A percentile compares a stretch with the other conserved stretches of the same genome.
These are phyloP conservation scores for Emys orbicularis DNA, from an alignment of 2,797 vertebrate genomes.

Conservation along the genomic window DNA sequence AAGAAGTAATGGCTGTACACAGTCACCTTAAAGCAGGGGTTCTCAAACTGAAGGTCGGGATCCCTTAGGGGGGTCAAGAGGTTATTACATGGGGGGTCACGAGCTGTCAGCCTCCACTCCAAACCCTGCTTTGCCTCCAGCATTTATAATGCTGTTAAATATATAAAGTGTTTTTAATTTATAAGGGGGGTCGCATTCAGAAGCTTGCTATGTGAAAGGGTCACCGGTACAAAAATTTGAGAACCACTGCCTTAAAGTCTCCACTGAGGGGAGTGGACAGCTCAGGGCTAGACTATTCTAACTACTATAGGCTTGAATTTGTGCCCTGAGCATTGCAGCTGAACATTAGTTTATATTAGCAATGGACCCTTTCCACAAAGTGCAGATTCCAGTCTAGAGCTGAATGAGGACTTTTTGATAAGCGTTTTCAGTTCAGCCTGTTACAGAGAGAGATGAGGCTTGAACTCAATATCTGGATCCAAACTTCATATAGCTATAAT, in stretches of 20 bases:
- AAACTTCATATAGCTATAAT: background rate
- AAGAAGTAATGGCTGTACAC: background rate
- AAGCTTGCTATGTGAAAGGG: no score
- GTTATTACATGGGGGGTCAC: no score
- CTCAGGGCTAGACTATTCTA: background rate
- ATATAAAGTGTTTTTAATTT: no score
- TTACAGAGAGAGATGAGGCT: background rate
- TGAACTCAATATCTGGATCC: background rate
- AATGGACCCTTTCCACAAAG: background rate
- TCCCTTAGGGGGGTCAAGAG: no score
- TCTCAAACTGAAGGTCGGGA: no score
- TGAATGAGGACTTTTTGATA: no score
- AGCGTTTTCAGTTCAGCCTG: accelerated
- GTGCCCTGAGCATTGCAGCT: background rate
- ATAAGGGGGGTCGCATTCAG: no score
- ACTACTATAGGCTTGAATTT: background rate
- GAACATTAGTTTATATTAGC: background rate
- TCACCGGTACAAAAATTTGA: no score
- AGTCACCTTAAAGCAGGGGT: background rate
- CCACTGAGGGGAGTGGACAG: background rate
- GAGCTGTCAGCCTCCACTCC: no score
- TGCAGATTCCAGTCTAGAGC: background rate
- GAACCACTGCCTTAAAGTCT: background rate
- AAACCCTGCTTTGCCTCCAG: no score
- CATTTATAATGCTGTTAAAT: no score